Conservation (phyloP, 2,113 vertebrate species). For the Aix galericulata region DNA sequence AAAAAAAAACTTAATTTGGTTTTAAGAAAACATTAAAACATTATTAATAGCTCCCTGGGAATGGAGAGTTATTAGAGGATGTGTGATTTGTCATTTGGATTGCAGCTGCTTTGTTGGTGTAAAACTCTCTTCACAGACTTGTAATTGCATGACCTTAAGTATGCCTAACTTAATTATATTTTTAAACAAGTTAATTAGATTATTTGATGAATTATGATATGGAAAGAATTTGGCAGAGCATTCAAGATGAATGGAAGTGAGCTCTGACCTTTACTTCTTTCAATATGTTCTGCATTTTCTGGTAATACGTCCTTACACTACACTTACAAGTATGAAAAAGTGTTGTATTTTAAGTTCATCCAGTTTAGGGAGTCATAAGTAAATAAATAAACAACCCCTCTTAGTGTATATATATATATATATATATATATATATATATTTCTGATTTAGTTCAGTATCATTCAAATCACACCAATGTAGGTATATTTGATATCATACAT, state of each 20-base stretch:
- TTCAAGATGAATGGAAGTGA: neutral
- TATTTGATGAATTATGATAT: conserved; percentile 56
- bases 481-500: neutral
- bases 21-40: conserved; percentile 37
- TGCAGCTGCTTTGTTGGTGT: conserved; percentile 38
- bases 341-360: neutral
- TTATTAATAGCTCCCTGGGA: conserved; percentile 44
- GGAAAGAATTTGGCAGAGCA: neutral
- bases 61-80: neutral
- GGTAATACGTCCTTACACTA: neutral
- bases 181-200: conserved; percentile 58
- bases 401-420: too few relatives aligned
- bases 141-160: conserved; percentile 55
- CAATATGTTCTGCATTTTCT: neutral
- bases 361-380: neutral
- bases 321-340: neutral
- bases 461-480: neutral
- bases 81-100: conserved; percentile 59
- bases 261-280: conserved; percentile 40
- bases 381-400: neutral
- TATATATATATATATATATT: neutral
- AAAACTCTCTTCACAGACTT: conserved; percentile 25
- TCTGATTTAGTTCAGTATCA: neutral
- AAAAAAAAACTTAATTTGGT: neutral
- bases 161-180: conserved; percentile 41